phyloP scores from a whole-genome alignment of 1,140 invertebrate genomes.

The Agrypnia vestita region DNA sequence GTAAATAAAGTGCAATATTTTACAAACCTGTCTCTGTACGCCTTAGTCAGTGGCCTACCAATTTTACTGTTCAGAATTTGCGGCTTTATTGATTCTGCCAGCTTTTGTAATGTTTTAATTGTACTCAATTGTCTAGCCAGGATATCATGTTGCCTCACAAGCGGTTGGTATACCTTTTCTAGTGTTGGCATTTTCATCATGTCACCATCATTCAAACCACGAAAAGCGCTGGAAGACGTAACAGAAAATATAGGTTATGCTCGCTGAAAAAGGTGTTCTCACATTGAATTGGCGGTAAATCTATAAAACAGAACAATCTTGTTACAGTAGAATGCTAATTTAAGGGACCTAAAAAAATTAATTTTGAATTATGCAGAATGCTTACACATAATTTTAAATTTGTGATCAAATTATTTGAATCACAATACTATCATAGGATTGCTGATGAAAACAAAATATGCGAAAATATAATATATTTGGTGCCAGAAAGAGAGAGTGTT shows the following conservation, averaged over 20 bases:
- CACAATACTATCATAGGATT: too few species aligned
- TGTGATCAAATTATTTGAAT: too few species aligned
- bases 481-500: too few species aligned
- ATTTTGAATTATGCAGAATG: too few species aligned
- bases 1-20: background rate
- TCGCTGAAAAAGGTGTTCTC: background rate
- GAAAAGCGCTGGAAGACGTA: constrained; percentile 47
- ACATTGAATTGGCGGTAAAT: too few species aligned
- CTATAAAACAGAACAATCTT: too few species aligned
- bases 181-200: constrained; percentile 74
- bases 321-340: background rate
- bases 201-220: constrained; percentile 60
- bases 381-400: too few species aligned
- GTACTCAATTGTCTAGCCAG: constrained; percentile 71
- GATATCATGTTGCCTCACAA: constrained; percentile 78
- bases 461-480: too few species aligned
- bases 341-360: too few species aligned
- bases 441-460: too few species aligned
- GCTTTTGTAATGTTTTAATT: constrained; percentile 69
- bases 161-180: constrained; percentile 79
- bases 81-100: constrained; percentile 46
- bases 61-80: constrained; percentile 40
- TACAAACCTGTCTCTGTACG: constrained; percentile 39
- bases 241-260: background rate
- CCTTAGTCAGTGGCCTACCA: constrained; percentile 36